These are phyloP conservation scores for Heteromurus nitidus DNA, from an alignment of 2,888 invertebrate genomes.

Conservation along the genomic window DNA sequence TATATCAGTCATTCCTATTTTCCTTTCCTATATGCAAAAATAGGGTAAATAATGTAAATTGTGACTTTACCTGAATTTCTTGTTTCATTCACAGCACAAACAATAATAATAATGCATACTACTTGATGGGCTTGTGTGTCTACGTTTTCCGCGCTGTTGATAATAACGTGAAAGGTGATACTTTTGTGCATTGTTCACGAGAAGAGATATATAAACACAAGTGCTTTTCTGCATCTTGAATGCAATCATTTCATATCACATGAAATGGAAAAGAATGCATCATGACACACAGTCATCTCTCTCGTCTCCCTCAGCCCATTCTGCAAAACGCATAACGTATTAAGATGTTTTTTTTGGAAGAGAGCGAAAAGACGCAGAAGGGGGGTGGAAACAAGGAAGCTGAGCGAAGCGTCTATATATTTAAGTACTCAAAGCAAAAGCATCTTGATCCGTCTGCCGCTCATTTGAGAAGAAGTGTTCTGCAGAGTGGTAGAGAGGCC, in stretches of 20 bases:
- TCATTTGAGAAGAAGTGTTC: slow-evolving; percentile 29
- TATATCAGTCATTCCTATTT: too few species aligned
- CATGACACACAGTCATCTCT: too few species aligned
- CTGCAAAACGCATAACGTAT: slow-evolving; percentile 1
- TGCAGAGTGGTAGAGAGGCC: slow-evolving; percentile 20
- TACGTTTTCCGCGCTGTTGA: slow-evolving; percentile 5
- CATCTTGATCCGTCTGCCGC: slow-evolving; percentile 21
- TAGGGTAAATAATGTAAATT: slow-evolving; percentile 16
- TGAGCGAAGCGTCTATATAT: slow-evolving; percentile 38
- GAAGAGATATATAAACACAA: neutral
- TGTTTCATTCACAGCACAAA: slow-evolving; percentile 1
- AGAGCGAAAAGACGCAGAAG: slow-evolving; percentile 29
- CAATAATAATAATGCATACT: too few species aligned
- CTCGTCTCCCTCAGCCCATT: too few species aligned
- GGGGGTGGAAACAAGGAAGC: slow-evolving; percentile 64
- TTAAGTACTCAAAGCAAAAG: slow-evolving; percentile 26
- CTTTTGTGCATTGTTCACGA: neutral
- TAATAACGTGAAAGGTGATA: neutral
- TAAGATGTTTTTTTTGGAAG: slow-evolving; percentile 40
- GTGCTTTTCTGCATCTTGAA: neutral
- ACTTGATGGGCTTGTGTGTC: too few species aligned
- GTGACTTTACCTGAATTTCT: slow-evolving; percentile 15
- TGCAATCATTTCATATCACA: too few species aligned
- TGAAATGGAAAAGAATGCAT: too few species aligned
- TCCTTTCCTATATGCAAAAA: neutral